Percentiles rank a stretch among this genome's conserved stretches.
phyloP scores from a whole-genome alignment of 2,113 vertebrate species.

The Stigmatopora argus region DNA sequence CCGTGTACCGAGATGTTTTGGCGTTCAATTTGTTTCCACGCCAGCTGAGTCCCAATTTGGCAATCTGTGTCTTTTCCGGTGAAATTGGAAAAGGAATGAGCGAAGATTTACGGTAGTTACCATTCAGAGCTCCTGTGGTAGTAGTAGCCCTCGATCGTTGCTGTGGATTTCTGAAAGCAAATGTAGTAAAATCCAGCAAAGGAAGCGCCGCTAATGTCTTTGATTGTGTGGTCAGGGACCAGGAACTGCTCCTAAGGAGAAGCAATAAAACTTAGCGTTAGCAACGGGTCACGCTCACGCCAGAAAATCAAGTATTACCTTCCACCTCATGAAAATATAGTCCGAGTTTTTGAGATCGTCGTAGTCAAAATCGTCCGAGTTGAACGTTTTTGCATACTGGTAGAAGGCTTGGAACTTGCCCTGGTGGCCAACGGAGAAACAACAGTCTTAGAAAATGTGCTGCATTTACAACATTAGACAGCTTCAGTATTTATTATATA shows the following conservation, averaged over 20 bases:
- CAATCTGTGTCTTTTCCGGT: no score
- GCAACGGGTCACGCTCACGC: not conserved
- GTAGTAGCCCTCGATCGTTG: constrained; percentile 98
- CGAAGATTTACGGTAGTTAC: constrained; percentile 65
- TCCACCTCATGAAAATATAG: constrained; percentile 99
- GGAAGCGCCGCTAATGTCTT: constrained; percentile 98
- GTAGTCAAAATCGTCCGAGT: constrained; percentile 96
- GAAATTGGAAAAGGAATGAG: not conserved
- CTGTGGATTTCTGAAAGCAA: constrained; percentile 99
- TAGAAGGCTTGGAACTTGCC: constrained; percentile 98
- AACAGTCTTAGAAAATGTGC: not conserved
- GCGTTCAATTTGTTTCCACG: no score
- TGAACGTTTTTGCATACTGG: constrained; percentile 98
- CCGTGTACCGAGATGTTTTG: no score
- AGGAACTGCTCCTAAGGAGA: constrained; percentile 89
- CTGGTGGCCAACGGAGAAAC: constrained; percentile 62
- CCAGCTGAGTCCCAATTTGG: no score
- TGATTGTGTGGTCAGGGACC: constrained; percentile 97
- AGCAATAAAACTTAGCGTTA: not conserved
- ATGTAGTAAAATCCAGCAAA: constrained; percentile 99
- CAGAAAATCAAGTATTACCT: constrained; percentile 71
- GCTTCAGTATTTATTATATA: no score
- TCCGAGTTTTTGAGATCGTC: constrained; percentile 94
- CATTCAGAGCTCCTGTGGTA: constrained; percentile 99
- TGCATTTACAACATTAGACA: not conserved